Conservation (phyloP, 2,113 vertebrate species). For the Corythornis cristatus region DNA sequence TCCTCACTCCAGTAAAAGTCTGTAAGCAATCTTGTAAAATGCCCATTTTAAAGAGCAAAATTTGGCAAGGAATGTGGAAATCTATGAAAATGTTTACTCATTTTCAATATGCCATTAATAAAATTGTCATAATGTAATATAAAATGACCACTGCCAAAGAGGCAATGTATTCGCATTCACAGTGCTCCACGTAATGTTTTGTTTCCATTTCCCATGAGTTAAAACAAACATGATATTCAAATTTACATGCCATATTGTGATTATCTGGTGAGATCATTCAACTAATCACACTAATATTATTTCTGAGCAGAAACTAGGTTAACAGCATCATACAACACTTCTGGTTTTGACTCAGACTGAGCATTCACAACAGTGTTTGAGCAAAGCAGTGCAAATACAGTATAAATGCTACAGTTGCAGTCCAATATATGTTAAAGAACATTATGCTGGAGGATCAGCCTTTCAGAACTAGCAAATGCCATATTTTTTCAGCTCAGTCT, state of each 20-base stretch:
- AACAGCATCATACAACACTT: conserved; percentile 11
- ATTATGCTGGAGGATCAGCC: neutral
- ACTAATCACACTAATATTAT: conserved; percentile 17
- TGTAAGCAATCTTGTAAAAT: neutral
- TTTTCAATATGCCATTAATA: neutral
- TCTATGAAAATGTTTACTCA: neutral
- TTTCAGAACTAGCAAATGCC: neutral
- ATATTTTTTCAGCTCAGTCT: neutral
- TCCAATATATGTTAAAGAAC: neutral
- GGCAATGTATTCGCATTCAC: neutral
- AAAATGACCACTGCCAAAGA: conserved; percentile 16
- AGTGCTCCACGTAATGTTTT: conserved; percentile 16
- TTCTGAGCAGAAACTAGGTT: conserved; percentile 23
- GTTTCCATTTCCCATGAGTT: conserved; percentile 32
- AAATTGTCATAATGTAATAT: conserved; percentile 2
- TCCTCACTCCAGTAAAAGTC: neutral
- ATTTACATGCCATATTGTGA: conserved; percentile 24
- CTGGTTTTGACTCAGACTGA: neutral
- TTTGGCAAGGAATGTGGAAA: neutral
- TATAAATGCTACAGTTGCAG: neutral
- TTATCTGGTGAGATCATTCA: conserved; percentile 29
- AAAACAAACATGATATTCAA: conserved; percentile 36
- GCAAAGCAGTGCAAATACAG: neutral
- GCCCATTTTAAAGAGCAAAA: neutral
- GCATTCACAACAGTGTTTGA: neutral